phyloP scores from a whole-genome alignment of 1,140 invertebrate species.

The Caenorhabditis elegans region WBcel235 BX284603.4:10262501-10263000 shows the following conservation, averaged over 20 bases:
- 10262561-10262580: too few species aligned
- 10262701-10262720: too few species aligned
- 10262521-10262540: too few species aligned
- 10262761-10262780: slow-evolving; percentile 59
- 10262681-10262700: too few species aligned
- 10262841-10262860: slow-evolving; percentile 51
- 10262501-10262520: too few species aligned
- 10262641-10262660: too few species aligned
- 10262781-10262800: slow-evolving; percentile 63
- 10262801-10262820: slow-evolving; percentile 63
- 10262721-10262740: slow-evolving; percentile 56
- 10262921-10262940: slow-evolving; percentile 35
- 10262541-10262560: too few species aligned
- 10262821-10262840: slow-evolving; percentile 52
- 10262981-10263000: slow-evolving; percentile 36
- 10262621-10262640: too few species aligned
- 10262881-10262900: slow-evolving; percentile 61
- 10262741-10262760: slow-evolving; percentile 61
- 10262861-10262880: slow-evolving; percentile 55
- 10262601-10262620: too few species aligned
- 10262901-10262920: slow-evolving; percentile 49
- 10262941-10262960: neutral
- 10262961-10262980: neutral
- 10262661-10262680: too few species aligned
- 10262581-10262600: too few species aligned